Evolutionary conservation across 2,888 invertebrate genomes (phyloP), one percentile per base, ranked within the genome.

Genomic region (Cephonodes hylas): DNA sequence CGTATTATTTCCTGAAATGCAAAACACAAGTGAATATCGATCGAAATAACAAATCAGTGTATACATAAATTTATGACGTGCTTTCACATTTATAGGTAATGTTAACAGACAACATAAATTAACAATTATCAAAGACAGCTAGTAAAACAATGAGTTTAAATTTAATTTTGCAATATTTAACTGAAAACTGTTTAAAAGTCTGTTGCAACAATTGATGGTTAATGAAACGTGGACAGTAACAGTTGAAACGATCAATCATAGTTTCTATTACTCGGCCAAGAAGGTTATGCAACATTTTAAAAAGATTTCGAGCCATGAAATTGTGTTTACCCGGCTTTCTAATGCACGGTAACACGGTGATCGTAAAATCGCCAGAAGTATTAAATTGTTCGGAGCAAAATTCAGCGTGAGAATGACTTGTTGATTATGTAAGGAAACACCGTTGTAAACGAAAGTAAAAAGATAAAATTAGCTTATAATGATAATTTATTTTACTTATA

Each of bases 321-420:
- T 77, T 63, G 70, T 73, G 75, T 78, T 79, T 75, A 77, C 73
- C 79, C 77, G 73, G 83, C 86, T 86, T 86, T 86, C 86, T 84
- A 83, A 81, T 78, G 66, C 71, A 72, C 71, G 65, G 71, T 71
- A 69, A 72, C 71, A 64, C 44, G 42, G 62, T 61, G 68, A 70
- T 68, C 65, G 66, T 68, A 64, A 64, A 68, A 67, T 68, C 63
- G 65, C 42, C 61, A 60, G 56, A 64, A 64, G 56, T 22, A 57
- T 53, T 34, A 65, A 63, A 64, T 74, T 72, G 70, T 72, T 66
- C 71, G 18, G 31, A 5, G 73, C 71, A 73, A 75, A 78, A 75
- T 70, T 68, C 62, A 67, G 63, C 71, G 64, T 70, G 68, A 68
- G 65, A 66, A 53, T 53, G 1, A 64, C 45, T 44, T 61, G 48